Evolutionary conservation across 2,888 invertebrate species (phyloP).

Genomic region (Tineola bisselliella): DNA sequence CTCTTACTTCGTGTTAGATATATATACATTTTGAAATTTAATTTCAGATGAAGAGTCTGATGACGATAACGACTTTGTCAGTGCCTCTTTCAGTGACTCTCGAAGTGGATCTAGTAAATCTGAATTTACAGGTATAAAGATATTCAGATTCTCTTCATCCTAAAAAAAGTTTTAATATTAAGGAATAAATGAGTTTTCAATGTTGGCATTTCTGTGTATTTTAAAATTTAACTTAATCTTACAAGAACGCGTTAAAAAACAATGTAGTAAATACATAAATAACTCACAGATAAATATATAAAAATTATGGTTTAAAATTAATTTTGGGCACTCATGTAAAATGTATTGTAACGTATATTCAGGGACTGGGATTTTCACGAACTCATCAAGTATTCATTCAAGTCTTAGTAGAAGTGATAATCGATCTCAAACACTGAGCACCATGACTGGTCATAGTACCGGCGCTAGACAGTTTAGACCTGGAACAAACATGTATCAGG

Average conservation of each 20-base stretch:
- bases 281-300: no score
- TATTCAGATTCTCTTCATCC: no score
- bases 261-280: no score
- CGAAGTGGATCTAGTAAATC: slow-evolving; percentile 30
- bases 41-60: neutral
- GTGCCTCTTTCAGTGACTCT: slow-evolving; percentile 24
- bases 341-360: no score
- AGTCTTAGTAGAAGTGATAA: neutral
- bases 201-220: no score
- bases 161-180: no score
- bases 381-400: slow-evolving; percentile 32
- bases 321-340: no score
- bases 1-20: no score
- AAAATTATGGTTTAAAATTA: no score
- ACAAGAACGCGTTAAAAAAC: no score
- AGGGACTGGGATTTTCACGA: slow-evolving; percentile 20
- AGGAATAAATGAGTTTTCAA: no score
- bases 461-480: slow-evolving; percentile 39
- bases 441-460: slow-evolving; percentile 19
- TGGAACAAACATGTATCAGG: slow-evolving; percentile 46
- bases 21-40: neutral
- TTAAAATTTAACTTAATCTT: no score
- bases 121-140: slow-evolving; percentile 23
- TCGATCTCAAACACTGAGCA: neutral
- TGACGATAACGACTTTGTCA: neutral